Evolutionary conservation across 2,797 vertebrate species (phyloP).

Genomic region (Picus viridis): DNA sequence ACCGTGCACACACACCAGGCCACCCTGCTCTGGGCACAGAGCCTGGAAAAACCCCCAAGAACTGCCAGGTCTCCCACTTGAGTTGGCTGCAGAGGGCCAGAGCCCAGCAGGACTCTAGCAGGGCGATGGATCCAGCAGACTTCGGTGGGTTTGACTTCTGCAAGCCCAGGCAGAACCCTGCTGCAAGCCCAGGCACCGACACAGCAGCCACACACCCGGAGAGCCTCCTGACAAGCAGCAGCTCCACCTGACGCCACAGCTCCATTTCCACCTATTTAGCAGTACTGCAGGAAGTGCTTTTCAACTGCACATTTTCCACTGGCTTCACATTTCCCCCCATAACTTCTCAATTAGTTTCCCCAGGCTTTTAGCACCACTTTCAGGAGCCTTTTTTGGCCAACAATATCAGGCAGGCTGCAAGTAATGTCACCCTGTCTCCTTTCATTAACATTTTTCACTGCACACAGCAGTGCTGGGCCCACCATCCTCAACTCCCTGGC

Average conservation of each 20-base stretch:
- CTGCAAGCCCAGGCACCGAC: background rate
- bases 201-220: background rate
- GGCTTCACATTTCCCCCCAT: background rate
- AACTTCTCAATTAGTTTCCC: background rate
- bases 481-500: background rate
- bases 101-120: background rate
- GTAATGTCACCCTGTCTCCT: background rate
- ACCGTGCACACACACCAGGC: fast-evolving
- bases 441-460: background rate
- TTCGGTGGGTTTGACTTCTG: fast-evolving
- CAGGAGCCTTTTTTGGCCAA: background rate
- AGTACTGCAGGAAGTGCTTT: background rate
- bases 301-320: background rate
- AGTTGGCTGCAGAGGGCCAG: background rate
- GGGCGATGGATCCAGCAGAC: background rate
- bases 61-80: background rate
- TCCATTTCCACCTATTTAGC: background rate
- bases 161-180: background rate
- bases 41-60: background rate
- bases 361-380: background rate
- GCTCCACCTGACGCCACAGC: background rate
- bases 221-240: background rate
- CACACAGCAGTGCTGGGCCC: background rate
- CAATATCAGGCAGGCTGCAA: background rate
- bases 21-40: background rate